These are phyloP conservation scores for Caenorhabditis parvicauda DNA, from an alignment of 2,888 invertebrate species.

Conservation along the genomic window DNA sequence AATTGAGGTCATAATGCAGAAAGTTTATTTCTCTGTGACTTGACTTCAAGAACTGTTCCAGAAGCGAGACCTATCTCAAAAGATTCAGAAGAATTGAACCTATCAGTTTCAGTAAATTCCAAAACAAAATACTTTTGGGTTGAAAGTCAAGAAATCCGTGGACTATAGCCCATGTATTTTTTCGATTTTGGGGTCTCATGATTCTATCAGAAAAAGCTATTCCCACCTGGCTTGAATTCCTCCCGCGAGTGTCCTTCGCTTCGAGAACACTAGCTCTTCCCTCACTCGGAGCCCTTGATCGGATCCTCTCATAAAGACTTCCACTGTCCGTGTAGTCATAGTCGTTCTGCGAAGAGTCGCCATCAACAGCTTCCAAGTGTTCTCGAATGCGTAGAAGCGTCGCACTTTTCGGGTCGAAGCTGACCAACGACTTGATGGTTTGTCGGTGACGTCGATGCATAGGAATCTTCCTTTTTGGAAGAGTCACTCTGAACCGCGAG, in stretches of 20 bases:
- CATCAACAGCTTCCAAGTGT: constrained; percentile 41
- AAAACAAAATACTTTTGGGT: no score
- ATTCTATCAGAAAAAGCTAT: no score
- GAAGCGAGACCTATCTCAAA: no score
- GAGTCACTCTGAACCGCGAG: constrained; percentile 7
- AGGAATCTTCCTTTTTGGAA: constrained; percentile 7
- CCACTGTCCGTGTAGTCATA: not conserved
- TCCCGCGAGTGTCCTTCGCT: not conserved
- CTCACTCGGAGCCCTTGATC: constrained; percentile 9
- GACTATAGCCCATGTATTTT: no score
- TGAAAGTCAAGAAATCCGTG: no score
- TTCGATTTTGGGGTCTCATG: no score
- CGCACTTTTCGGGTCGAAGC: constrained; percentile 51
- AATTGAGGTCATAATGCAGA: not conserved
- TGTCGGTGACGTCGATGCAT: constrained; percentile 2
- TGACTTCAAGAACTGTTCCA: no score
- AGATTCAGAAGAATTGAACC: no score
- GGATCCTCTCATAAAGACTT: constrained; percentile 20
- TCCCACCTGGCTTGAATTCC: no score
- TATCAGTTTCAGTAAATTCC: no score
- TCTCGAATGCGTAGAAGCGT: constrained; percentile 42
- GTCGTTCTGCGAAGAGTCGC: constrained; percentile 1
- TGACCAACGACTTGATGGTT: constrained; percentile 46
- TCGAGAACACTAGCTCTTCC: not conserved
- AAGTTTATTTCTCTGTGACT: no score